Base-by-base conservation (phyloP, 2,113 vertebrate genomes). In the Ivindomyrus marchei region DNA sequence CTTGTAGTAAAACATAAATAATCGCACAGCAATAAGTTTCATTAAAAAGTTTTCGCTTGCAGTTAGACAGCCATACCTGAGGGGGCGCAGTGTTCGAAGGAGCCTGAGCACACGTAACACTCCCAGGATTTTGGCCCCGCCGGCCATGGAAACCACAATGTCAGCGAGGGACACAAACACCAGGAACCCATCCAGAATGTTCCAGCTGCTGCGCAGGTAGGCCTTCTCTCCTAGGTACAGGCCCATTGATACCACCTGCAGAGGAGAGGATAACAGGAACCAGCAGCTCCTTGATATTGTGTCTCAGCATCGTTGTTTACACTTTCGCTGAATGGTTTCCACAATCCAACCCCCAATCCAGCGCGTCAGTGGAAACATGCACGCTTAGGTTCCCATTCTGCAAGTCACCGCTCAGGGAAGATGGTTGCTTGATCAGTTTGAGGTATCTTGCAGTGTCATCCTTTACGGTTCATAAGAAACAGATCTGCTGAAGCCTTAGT, bases 131-230 rank as follows among this genome's bases (percentile, higher is more conserved):
- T 98, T 99, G 89, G 98, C 98, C 4, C 98, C 98, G 0, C 98
- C 98, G 0, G 98, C 98, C 95, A 99, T 95, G 0, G 98, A 99
- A 85, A 99, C 98, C n/a, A 99, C 98, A 0, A 99, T 99, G 93
- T 99, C 98, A 80, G 99, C 97, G 91, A 99, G 94, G n/a, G 98
- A 99, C 87, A 99, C 98, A 0, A 99, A 98, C 91, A 99, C 98
- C 85, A 99, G 96, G 94, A 99, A 99, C 88, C 98, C 98, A 47
- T 99, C 98, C 92, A 99, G 95, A 90, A 99, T 94, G 24, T 99
- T 99, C 98, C 98, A 99, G 89, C 98, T 99, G 94, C 98, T 99
- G 74, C 98, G 97, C 90, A 99, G 95, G 91, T 99, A 99, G 0
- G 98, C 97, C 93, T 98, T 97, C 42, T 98, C 97, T 0, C 98